These are phyloP conservation scores for Polypterus bichir DNA, from an alignment of 2,113 vertebrate species.

Conservation along the genomic window DNA sequence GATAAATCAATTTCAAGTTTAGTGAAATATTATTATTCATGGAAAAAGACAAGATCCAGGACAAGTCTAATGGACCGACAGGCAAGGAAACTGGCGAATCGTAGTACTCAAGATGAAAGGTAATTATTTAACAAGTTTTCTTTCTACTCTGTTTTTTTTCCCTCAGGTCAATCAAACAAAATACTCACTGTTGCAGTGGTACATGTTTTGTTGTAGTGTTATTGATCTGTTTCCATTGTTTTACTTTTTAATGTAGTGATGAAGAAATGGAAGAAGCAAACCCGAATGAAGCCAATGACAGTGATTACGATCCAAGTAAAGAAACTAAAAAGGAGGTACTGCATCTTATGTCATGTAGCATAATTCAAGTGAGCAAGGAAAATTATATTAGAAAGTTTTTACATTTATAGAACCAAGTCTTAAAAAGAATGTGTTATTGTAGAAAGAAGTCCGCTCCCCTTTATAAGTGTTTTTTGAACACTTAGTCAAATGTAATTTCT, in stretches of 20 bases:
- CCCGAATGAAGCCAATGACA: slow-evolving; percentile 80
- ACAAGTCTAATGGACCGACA: slow-evolving; percentile 97
- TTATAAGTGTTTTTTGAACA: no score
- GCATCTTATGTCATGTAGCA: not conserved
- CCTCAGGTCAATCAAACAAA: slow-evolving; percentile 1
- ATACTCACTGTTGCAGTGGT: no score
- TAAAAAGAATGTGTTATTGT: no score
- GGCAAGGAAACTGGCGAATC: slow-evolving; percentile 81
- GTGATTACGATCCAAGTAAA: slow-evolving; percentile 94
- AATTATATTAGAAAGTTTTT: not conserved
- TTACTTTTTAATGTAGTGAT: slow-evolving; percentile 47
- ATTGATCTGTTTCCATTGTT: not conserved
- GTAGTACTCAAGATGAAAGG: slow-evolving; percentile 86
- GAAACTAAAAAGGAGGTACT: slow-evolving; percentile 93
- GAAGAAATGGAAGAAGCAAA: slow-evolving; percentile 86
- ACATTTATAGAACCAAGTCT: no score
- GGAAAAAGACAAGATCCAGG: slow-evolving; percentile 96
- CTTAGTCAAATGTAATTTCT: no score
- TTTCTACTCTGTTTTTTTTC: slow-evolving; percentile 22
- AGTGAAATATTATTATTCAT: slow-evolving; percentile 97
- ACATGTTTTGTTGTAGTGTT: no score
- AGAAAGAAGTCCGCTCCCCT: no score
- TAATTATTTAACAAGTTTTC: slow-evolving; percentile 25
- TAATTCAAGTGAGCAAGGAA: not conserved
- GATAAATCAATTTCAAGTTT: slow-evolving; percentile 97